A percentile compares a stretch with the other conserved stretches of the same genome.
These are phyloP conservation scores for Leptestheria dahalacensis DNA, from an alignment of 1,140 invertebrate genomes.

Conservation along the genomic window DNA sequence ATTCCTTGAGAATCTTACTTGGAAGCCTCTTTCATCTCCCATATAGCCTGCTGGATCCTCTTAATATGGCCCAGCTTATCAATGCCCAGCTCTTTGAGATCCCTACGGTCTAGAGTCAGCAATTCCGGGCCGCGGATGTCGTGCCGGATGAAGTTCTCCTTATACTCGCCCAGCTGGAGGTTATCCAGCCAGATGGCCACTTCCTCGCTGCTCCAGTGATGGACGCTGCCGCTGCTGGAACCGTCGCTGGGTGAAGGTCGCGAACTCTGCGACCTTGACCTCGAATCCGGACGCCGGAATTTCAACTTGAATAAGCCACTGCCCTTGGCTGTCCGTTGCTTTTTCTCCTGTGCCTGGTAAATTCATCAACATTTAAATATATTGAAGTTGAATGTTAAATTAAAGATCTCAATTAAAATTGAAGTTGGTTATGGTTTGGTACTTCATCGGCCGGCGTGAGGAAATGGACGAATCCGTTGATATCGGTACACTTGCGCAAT, in stretches of 20 bases:
- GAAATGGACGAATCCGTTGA: conserved; percentile 41
- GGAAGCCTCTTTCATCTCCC: conserved; percentile 44
- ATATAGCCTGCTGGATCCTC: conserved; percentile 78
- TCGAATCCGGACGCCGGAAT: conserved; percentile 23
- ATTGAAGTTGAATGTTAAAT: no score
- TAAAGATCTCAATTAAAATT: no score
- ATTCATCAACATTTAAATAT: background rate
- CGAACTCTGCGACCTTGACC: background rate
- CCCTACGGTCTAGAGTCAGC: conserved; percentile 62
- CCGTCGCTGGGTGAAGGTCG: conserved; percentile 12
- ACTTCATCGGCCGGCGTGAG: conserved; percentile 36
- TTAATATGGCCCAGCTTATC: conserved; percentile 88
- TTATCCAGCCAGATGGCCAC: conserved; percentile 67
- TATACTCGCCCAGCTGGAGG: conserved; percentile 72
- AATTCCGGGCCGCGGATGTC: conserved; percentile 84
- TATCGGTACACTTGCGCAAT: conserved; percentile 46
- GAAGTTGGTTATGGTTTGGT: background rate
- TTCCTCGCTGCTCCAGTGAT: conserved; percentile 37
- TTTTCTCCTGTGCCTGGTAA: conserved; percentile 2
- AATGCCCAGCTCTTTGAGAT: conserved; percentile 77
- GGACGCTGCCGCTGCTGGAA: conserved; percentile 20
- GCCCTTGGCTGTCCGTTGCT: background rate
- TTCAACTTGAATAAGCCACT: conserved; percentile 38
- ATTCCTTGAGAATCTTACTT: no score
- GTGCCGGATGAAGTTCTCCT: conserved; percentile 59